Base-by-base conservation (phyloP, 2,888 invertebrate species). In the Apomyelois bistriatella region DNA sequence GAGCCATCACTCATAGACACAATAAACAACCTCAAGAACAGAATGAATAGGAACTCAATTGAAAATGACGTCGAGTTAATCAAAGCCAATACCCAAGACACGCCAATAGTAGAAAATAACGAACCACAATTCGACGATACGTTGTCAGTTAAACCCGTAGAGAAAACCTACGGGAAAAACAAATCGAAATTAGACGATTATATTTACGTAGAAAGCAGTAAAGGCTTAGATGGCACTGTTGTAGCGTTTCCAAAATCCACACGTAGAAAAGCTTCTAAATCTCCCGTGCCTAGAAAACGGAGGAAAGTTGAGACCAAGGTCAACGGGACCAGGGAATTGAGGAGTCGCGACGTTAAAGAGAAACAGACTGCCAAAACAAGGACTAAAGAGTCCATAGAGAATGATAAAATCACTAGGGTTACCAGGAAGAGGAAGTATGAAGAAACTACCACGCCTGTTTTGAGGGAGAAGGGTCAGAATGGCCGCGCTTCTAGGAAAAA, bases 361-460 rank as follows among this genome's bases (percentile, higher is more conserved):
- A 60, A 72, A 61, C 1, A 71, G 60, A 46, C 15, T 4, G 16
- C 16, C 10, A 46, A 32, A 3, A 70, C 77, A 1, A 64, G 85
- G 46, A 81, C 82, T 1, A 89, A 89, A 55, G 89, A 90, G 58
- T 89, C 89, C 0, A 89, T 89, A 48, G 89, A 90, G 55, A 90
- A 90, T 46, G 86, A 88, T 15, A 88, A 85, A 55, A 70, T 70
- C 1, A 76, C 78, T 0, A 66, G 81, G 48, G 70, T 61, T 3
- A 87, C 86, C 0, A 65, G 89, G 0, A 90, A 90, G 57, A 61
- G 89, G 16, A 78, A 74, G 12, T 69, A 76, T 50, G 85, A 86
- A 8, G 87, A 88, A 22, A 65, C 68, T 0, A 65, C 69, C 0
- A 89, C 84, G 54, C 86, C 87, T 0, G 85, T 88, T 0, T 59